Evolutionary conservation across 1,140 invertebrate species (phyloP).

Genomic region (Drosophila repleta): DNA sequence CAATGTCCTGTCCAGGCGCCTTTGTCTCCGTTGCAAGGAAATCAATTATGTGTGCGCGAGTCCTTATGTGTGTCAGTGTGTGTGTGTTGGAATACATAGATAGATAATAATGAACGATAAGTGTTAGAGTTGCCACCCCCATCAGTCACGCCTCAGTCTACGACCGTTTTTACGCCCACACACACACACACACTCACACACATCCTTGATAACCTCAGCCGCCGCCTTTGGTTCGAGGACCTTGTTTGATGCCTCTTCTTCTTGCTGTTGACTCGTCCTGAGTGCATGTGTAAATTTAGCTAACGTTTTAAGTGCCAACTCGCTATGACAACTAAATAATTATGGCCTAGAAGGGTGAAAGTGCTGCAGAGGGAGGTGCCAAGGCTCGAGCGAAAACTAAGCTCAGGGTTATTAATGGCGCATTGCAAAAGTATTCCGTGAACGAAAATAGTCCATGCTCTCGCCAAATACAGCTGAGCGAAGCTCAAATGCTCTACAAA

Average conservation of each 20-base stretch:
- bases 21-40: slow-evolving; percentile 49
- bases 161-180: background rate
- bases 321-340: slow-evolving; percentile 67
- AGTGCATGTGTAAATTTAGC: slow-evolving; percentile 81
- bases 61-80: background rate
- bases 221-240: slow-evolving; percentile 25
- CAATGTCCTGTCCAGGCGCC: slow-evolving; percentile 39
- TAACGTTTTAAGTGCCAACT: slow-evolving; percentile 78
- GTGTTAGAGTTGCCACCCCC: slow-evolving; percentile 73
- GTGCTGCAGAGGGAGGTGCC: background rate
- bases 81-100: slow-evolving; percentile 25
- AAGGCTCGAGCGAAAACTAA: background rate
- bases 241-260: slow-evolving; percentile 42
- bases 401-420: slow-evolving; percentile 62
- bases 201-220: slow-evolving; percentile 26
- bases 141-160: slow-evolving; percentile 47
- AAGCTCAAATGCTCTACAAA: slow-evolving; percentile 13
- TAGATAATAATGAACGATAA: slow-evolving; percentile 81
- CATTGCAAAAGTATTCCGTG: slow-evolving; percentile 29
- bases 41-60: slow-evolving; percentile 67
- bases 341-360: slow-evolving; percentile 10
- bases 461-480: background rate
- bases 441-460: slow-evolving; percentile 8
- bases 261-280: slow-evolving; percentile 57
- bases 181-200: slow-evolving; percentile 5